Evolutionary conservation across 2,797 vertebrate genomes (phyloP), one percentile per base, ranked within the genome.

Genomic region (Micrastur ruficollis): DNA sequence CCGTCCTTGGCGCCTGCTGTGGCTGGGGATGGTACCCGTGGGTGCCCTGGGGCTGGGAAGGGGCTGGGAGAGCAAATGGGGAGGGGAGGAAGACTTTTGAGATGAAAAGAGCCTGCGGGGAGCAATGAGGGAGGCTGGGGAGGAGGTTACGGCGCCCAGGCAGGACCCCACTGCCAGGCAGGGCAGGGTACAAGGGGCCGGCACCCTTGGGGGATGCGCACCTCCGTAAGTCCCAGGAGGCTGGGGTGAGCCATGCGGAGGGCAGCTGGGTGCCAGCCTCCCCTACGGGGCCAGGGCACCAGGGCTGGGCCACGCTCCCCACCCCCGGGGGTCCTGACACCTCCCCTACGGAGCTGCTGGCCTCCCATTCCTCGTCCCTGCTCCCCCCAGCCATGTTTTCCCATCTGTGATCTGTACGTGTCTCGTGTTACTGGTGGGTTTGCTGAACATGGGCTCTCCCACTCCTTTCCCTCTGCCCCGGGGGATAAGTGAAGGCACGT

Each of bases 31-130:
- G 15, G 71, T 55, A 80, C 55, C 66, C 1, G 6, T 12, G 32
- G 38, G 72, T 78, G 83, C 31, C 61, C 25, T 0, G 5, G 86
- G 92, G 38, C 85, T 75, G 91, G 76, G 86, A 92, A 89, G 2
- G 42, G 84, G 36, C 87, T 95, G 90, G 90, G 68, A 90, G 40
- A 96, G 68, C n/a, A 61, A 91, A 73, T 5, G 79, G 95, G 92
- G 83, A 86, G 78, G 96, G 95, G 82, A 93, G 58, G 81, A 92
- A 92, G 78, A 89, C 36, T 59, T 94, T 4, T 27, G 62, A 95
- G 94, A 72, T 16, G 4, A 66, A 90, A 84, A 90, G 76, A 89
- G 63, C 58, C 71, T 66, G 14, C 0, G 76, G 81, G 91, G 52
- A 92, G 11, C 7, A 1, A 44, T 12, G 50, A 81, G 50, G 38